Base-by-base conservation (phyloP, 2,888 invertebrate genomes). In the Choreutis nemorana region DNA sequence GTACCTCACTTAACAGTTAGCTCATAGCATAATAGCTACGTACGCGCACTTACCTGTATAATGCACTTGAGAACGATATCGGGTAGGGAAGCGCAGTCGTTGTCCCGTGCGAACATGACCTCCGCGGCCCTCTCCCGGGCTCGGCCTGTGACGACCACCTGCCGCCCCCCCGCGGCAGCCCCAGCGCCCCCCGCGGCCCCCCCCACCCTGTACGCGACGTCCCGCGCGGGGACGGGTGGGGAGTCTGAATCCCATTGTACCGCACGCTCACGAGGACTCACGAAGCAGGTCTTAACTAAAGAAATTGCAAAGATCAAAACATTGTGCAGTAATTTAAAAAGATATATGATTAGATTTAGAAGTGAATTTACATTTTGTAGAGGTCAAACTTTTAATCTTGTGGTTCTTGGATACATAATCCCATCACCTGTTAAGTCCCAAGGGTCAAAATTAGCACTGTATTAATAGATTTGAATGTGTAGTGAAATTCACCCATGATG, bases 51-150 rank as follows among this genome's bases (percentile, higher is more conserved):
- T 10, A 85, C 86, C 78, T 83, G 83, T 24, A 88, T 51, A 34
- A 96, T 85, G 29, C 92, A 83, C 63, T 95, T 90, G 33, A 97
- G 71, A 43, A 97, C 85, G 67, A 94, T 86, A 39, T 93, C 91
- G 0, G 92, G 85, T 36, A 97, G 66, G 30, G 94, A 64, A 2
- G 53, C 50, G 27, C 46, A 89, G 31, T 90, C 60, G 37, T 87
- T 45, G 70, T 93, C 94, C 43, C 88, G 83, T 48, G 89, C 86
- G 79, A 96, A 97, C 50, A 97, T 71, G 25, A 90, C 72, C 81
- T 97, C 97, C 46, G 87, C 90, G 1, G 89, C 86, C 13, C 85
- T 84, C 70, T 96, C 96, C 21, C 97, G 82, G 1, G 91, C 68
- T 37, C 73, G 73, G 86, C 62, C 65, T 20, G 83, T 78, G 29